phyloP scores from a whole-genome alignment of 2,797 vertebrate species.

The Siniperca obscura region DNA sequence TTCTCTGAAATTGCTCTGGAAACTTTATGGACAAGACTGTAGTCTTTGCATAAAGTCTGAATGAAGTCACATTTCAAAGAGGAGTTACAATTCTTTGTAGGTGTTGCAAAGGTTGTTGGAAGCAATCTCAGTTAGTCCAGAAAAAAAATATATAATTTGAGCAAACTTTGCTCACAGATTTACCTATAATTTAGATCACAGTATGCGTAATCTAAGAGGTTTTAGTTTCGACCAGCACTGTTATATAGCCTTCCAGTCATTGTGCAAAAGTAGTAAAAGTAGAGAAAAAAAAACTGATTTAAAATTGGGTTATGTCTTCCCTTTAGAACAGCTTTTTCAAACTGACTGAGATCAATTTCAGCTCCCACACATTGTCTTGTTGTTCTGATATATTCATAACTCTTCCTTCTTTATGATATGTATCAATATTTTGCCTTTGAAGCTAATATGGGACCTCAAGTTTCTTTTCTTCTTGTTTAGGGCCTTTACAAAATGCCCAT shows the following conservation, averaged over 20 bases:
- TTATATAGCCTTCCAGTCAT: neutral
- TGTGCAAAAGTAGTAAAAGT: neutral
- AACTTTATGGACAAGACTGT: neutral
- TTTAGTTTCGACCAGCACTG: neutral
- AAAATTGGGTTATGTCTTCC: neutral
- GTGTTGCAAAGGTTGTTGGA: neutral
- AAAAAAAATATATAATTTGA: neutral
- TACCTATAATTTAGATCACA: neutral
- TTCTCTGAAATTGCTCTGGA: neutral
- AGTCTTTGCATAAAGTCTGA: neutral
- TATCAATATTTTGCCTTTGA: slow-evolving; percentile 13
- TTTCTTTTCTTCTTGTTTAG: slow-evolving; percentile 6
- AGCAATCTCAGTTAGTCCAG: neutral
- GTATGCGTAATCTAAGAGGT: neutral
- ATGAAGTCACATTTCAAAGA: neutral
- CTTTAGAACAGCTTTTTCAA: neutral
- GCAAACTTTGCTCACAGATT: neutral
- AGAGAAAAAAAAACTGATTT: neutral
- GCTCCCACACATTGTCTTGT: neutral
- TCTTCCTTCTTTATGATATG: slow-evolving; percentile 9
- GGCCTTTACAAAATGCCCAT: neutral
- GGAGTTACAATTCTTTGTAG: neutral
- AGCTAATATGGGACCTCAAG: slow-evolving; percentile 1
- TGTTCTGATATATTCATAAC: slow-evolving; percentile 3
- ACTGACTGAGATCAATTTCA: slow-evolving; percentile 2